phyloP scores from a whole-genome alignment of 2,797 vertebrate species.

The Xenopus petersii region DNA sequence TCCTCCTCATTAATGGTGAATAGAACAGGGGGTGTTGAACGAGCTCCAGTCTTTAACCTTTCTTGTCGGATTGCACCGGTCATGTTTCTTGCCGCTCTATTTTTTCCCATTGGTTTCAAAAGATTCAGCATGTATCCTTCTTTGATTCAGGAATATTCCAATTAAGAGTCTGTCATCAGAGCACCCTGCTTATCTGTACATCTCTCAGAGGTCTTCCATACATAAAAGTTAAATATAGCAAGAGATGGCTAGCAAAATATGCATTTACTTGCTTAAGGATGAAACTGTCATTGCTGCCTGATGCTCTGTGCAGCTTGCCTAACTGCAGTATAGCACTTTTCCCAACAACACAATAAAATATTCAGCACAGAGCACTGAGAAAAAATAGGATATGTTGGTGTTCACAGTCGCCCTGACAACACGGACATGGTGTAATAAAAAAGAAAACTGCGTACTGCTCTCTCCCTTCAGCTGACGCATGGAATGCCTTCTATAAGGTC shows the following conservation, averaged over 20 bases:
- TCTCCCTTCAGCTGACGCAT: slow-evolving; percentile 55
- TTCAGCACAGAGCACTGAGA: slow-evolving; percentile 65
- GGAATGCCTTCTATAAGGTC: slow-evolving; percentile 31
- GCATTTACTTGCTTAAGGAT: slow-evolving; percentile 60
- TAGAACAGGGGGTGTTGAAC: slow-evolving; percentile 75
- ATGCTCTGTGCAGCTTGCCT: slow-evolving; percentile 38
- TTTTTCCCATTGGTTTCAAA: slow-evolving; percentile 36
- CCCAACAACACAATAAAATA: slow-evolving; percentile 64
- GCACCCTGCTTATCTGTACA: slow-evolving; percentile 63
- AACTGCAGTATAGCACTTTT: slow-evolving; percentile 53
- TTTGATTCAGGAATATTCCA: slow-evolving; percentile 47
- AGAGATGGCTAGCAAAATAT: slow-evolving; percentile 66
- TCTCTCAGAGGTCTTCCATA: slow-evolving; percentile 63
- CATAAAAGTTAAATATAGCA: slow-evolving; percentile 58
- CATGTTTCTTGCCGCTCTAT: slow-evolving; percentile 64
- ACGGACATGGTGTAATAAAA: slow-evolving; percentile 63
- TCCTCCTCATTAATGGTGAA: slow-evolving; percentile 97
- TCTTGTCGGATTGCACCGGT: slow-evolving; percentile 68
- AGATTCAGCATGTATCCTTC: slow-evolving; percentile 43
- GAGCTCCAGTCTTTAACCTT: slow-evolving; percentile 73
- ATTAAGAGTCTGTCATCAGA: slow-evolving; percentile 57
- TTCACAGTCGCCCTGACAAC: slow-evolving; percentile 83
- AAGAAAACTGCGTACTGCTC: slow-evolving; percentile 46
- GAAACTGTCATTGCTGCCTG: slow-evolving; percentile 49
- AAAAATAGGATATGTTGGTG: slow-evolving; percentile 67